Evolutionary conservation across 92 coral and sea anemone species (phyloP), one percentile per base, ranked within the genome.

Genomic region (Chrysogorgia sp.): DNA sequence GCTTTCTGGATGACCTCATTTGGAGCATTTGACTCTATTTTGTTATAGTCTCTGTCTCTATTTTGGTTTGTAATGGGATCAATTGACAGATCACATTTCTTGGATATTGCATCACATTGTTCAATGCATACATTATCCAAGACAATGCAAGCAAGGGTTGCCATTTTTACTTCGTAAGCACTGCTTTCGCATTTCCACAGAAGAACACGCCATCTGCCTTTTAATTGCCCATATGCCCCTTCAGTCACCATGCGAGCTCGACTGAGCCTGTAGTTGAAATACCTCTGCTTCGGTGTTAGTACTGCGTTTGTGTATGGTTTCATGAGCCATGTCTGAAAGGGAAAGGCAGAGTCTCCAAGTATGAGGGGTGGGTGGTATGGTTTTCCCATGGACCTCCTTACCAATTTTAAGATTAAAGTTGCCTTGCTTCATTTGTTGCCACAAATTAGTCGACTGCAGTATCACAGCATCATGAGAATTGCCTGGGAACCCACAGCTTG

Each of bases 221-320:
- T 62, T 22, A 62, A 62, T 62, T 29, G 68, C 43, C 68, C 68
- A 62, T 29, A 62, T 29, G 68, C 68, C n/a, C 68, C 68, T 62
- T 62, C 68, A 3, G 14, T 62, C 7, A 62, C 43, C 43, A 62
- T 62, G 68, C 68, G 68, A 13, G 68, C 68, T 29, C 68, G 21
- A 25, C 68, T 62, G 68, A 62, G 68, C 68, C 68, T 29, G 40
- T 62, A 62, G 68, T 62, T 62, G 43, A 62, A 62, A 21, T 62
- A 62, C 15, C 68, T 29, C 43, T 62, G 68, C 68, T 62, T 20
- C 30, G 32, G 40, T 29, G 68, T 62, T 25, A 62, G 43, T 19
- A 25, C 28, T 14, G 68, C 68, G 30, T 62, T 40, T 7, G 68
- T 62, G 68, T 62, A 62, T 2, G 34, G 68, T 20, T 62, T 62